Conservation (phyloP, 23 tunicate genomes). For the Ciona savignyi region DNA sequence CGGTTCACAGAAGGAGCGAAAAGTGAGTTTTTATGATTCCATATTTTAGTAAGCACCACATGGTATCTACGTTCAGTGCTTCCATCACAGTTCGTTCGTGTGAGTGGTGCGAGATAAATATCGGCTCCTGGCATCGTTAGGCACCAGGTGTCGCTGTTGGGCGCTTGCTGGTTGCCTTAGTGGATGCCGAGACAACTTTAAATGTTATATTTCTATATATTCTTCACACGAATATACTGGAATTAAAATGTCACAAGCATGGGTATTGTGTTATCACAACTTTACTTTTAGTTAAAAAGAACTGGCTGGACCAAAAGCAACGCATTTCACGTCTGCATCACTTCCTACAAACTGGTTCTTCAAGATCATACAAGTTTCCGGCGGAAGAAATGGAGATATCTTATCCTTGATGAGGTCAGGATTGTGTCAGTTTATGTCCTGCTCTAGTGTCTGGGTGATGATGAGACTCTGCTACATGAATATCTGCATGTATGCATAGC, state of each 20-base stretch:
- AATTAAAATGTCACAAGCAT: too few species aligned
- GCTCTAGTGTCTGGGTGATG: not conserved
- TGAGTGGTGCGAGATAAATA: conserved; percentile 6
- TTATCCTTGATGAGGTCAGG: conserved; percentile 89
- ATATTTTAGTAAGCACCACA: not conserved
- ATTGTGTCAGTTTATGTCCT: not conserved
- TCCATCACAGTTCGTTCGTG: not conserved
- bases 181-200: conserved; percentile 20
- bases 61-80: not conserved
- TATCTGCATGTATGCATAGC: conserved; percentile 8
- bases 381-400: conserved; percentile 87
- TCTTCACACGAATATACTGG: too few species aligned
- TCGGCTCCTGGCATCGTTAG: conserved; percentile 36
- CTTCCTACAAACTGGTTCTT: conserved; percentile 82
- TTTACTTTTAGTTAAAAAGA: conserved; percentile 57
- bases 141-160: conserved; percentile 5
- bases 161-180: conserved; percentile 18
- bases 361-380: conserved; percentile 85
- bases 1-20: conserved; percentile 93
- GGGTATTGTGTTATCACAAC: not conserved
- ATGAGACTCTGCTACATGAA: conserved; percentile 19
- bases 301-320: conserved; percentile 94
- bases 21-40: conserved; percentile 25
- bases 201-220: too few species aligned
- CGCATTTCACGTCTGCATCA: conserved; percentile 89